Percentiles rank a stretch among this genome's conserved stretches.
These are phyloP conservation scores for Microplitis manilae DNA, from an alignment of 2,888 invertebrate genomes.

Conservation along the genomic window DNA sequence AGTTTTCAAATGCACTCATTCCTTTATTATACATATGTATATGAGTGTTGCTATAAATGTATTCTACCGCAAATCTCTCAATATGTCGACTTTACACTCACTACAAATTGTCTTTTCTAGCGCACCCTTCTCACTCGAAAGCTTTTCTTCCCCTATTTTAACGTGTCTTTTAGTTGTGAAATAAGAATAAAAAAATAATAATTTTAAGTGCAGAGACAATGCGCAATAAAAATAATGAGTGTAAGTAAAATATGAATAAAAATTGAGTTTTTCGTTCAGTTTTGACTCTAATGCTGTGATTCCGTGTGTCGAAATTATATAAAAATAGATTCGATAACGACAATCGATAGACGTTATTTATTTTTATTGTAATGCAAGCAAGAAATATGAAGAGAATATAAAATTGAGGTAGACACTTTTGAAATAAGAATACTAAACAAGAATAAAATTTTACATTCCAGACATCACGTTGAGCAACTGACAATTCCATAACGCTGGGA, in stretches of 20 bases:
- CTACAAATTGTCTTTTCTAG: constrained; percentile 5
- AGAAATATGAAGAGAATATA: constrained; percentile 2
- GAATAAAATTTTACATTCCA: constrained; percentile 19
- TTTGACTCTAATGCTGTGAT: background rate
- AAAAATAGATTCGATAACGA: constrained; percentile 12
- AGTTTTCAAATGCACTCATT: constrained; percentile 19
- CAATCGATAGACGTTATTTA: constrained; percentile 6
- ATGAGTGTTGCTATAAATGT: background rate
- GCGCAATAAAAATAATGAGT: background rate
- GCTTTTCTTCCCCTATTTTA: background rate
- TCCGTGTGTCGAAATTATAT: background rate
- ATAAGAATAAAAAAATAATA: constrained; percentile 2
- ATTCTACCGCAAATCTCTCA: background rate
- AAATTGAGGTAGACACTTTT: background rate
- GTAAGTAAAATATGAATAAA: background rate
- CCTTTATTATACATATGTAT: background rate
- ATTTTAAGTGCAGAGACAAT: constrained; percentile 2
- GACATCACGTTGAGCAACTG: constrained; percentile 13
- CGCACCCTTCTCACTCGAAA: background rate
- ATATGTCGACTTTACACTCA: constrained; percentile 24
- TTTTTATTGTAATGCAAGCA: background rate
- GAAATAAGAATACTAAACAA: constrained; percentile 14
- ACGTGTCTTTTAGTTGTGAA: constrained; percentile 4
- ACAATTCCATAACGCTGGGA: constrained; percentile 17
- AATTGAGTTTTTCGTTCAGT: background rate